Evolutionary conservation across 1,140 invertebrate species (phyloP).

Genomic region (Drepana arcuata): DNA sequence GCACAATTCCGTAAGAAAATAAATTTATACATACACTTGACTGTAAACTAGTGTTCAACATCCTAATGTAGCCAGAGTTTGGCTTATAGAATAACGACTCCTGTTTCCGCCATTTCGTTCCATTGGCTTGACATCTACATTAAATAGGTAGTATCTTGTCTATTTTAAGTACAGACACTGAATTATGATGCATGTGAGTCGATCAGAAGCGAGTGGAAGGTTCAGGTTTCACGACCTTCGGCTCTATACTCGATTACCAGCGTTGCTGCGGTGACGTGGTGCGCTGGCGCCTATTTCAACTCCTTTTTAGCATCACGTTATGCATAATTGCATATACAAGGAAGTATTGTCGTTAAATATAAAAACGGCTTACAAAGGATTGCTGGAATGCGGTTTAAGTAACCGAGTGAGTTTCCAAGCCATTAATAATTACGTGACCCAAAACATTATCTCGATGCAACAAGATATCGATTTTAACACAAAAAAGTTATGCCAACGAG

Average conservation of each 20-base stretch:
- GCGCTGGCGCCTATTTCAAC: conserved; percentile 46
- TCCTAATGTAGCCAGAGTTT: no score
- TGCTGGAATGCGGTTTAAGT: conserved; percentile 10
- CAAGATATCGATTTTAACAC: no score
- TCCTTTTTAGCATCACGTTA: conserved; percentile 9
- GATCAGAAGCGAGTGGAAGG: conserved; percentile 48
- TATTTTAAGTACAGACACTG: conserved; percentile 14
- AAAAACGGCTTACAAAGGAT: conserved; percentile 4
- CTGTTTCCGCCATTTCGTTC: no score
- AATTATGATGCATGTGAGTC: conserved; percentile 37
- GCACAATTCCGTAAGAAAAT: no score
- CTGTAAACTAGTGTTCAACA: no score
- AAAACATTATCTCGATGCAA: no score
- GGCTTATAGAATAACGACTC: no score
- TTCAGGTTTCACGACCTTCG: conserved; percentile 63
- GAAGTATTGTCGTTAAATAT: conserved; percentile 17
- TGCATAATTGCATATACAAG: conserved; percentile 17
- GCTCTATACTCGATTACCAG: conserved; percentile 57
- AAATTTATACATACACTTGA: no score
- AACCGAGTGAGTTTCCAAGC: conserved; percentile 1
- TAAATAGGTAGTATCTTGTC: no score
- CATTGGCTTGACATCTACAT: no score
- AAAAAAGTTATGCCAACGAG: no score
- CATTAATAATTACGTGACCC: conserved; percentile 6
- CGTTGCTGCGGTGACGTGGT: conserved; percentile 48